Base-by-base conservation (phyloP, 2,888 invertebrate genomes). In the Thereva nobilitata region DNA sequence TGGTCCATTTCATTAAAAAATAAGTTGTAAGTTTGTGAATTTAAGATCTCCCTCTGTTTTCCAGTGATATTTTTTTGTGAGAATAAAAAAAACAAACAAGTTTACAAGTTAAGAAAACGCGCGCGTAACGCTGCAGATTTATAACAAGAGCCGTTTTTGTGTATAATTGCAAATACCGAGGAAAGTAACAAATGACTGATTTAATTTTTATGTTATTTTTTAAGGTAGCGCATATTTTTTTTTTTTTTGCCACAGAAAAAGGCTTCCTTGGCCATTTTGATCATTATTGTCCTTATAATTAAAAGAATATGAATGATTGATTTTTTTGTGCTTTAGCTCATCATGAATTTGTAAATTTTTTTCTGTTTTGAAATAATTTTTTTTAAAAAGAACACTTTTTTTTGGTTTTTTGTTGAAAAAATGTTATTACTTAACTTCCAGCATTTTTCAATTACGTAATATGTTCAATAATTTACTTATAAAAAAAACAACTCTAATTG, bases 1-100 rank as follows among this genome's bases (percentile, higher is more conserved):
- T 63, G 63, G 63, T 63, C 63, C 41, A 50, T 50, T 40, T 10
- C 50, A 63, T 49, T 44, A 50, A 63, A 63, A 41, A 42, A 8
- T 8, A 42, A 42, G 7, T 42, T 8, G 34, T 49, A 61, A 61
- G 50, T 63, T 49, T 63, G 49, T 49, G 52, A 63, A 50, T 34
- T 42, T 50, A 52, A 63, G 63, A 63, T 63, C 63, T 63, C 63
- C 63, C 63, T 50, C 63, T 63, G 52, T 63, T 63, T 50, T 50
- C 63, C 63, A 63, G 63, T 63, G 63, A 63, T 63, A 63, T 63
- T 63, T 61, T 61, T 23, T 23, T 23, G 23, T 23, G 23, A 23
- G 23, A 23, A 23, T 23, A 23, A 23, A 23, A 23, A n/a, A n/a
- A n/a, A n/a, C n/a, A n/a, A 23, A 23, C 23, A 23, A 23, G 23